These are phyloP conservation scores for Loris lydekkerianus DNA, from an alignment of 2,797 vertebrate species.

Conservation along the genomic window DNA sequence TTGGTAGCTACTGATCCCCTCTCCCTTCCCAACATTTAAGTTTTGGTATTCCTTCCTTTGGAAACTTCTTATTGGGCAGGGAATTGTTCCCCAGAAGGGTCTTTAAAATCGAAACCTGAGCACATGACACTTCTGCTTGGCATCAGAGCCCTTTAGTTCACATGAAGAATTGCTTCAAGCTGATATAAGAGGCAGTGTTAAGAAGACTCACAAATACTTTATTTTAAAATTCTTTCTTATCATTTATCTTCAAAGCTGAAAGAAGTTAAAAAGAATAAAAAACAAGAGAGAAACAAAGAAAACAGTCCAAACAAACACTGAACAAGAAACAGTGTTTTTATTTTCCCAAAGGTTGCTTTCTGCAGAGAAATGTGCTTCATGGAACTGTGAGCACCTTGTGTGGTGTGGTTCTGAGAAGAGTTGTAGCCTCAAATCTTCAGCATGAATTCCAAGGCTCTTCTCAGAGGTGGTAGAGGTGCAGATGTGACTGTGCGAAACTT, in stretches of 20 bases:
- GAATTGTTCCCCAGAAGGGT: not conserved
- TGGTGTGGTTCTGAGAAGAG: not conserved
- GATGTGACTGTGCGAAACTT: not conserved
- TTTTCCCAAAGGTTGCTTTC: constrained; percentile 48
- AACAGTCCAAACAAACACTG: constrained; percentile 61
- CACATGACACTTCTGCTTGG: not conserved
- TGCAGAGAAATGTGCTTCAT: not conserved
- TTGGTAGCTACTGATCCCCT: not conserved
- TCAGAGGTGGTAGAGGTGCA: not conserved
- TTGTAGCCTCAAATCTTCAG: not conserved
- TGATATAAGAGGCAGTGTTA: not conserved
- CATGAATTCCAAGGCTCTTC: not conserved
- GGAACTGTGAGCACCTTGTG: not conserved
- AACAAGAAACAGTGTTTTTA: constrained; percentile 54
- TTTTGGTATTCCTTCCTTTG: constrained; percentile 56
- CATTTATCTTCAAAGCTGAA: constrained; percentile 61
- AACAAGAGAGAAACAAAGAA: not conserved
- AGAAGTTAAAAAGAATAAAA: not conserved
- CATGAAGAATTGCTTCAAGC: not conserved
- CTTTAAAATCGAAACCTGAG: not conserved
- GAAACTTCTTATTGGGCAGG: not conserved
- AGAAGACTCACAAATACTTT: constrained; percentile 24
- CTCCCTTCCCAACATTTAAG: not conserved
- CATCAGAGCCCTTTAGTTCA: not conserved
- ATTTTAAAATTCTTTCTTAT: constrained; percentile 73